Evolutionary conservation across 2,797 vertebrate genomes (phyloP).

Genomic region (Mergus octosetaceus): DNA sequence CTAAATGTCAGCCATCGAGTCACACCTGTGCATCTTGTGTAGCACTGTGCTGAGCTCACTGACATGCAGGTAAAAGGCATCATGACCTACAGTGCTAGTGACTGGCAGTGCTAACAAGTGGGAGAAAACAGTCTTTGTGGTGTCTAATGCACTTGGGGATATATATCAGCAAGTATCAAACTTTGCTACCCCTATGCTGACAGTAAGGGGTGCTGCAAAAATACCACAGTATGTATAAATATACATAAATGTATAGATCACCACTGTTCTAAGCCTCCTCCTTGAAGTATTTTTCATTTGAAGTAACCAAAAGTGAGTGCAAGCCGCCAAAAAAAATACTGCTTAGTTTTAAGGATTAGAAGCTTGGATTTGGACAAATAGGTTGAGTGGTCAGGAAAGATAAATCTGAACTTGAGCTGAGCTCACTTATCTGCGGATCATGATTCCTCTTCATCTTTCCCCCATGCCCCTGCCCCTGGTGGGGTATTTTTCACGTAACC

Average conservation of each 20-base stretch:
- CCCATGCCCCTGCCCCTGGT: background rate
- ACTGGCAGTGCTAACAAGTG: background rate
- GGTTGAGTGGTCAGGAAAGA: conserved; percentile 29
- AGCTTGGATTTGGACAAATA: background rate
- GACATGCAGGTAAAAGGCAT: background rate
- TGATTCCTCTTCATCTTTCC: background rate
- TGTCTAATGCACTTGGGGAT: background rate
- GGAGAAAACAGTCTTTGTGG: background rate
- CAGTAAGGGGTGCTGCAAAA: background rate
- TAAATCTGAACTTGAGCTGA: background rate
- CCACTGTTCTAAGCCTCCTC: background rate
- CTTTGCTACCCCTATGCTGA: background rate
- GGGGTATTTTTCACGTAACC: conserved; percentile 3
- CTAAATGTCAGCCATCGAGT: background rate
- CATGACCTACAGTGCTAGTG: background rate
- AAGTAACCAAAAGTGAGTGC: background rate
- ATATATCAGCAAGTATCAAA: background rate
- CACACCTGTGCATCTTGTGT: background rate
- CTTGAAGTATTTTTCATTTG: conserved; percentile 1
- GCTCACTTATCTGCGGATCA: background rate
- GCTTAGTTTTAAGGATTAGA: conserved; percentile 35
- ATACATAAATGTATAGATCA: background rate
- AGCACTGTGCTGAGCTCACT: background rate
- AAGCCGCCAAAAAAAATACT: background rate
- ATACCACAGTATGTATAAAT: background rate